Conservation (phyloP, 2,888 invertebrate species). For the Drosophila niveifrons region DNA sequence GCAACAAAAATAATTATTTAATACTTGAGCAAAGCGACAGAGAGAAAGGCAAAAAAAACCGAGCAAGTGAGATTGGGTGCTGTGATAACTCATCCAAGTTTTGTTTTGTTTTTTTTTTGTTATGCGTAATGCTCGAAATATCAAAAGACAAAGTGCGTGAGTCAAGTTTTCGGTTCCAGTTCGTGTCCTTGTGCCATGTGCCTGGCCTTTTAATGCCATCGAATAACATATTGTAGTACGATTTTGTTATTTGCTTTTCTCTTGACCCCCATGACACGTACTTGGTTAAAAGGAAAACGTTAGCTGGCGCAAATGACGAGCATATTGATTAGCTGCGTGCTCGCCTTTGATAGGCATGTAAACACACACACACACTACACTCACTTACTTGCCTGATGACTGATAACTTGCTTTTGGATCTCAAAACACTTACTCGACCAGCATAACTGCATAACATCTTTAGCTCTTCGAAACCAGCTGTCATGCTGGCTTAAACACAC, state of each 20-base stretch:
- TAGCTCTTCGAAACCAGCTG: constrained; percentile 30
- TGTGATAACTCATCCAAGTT: constrained; percentile 78
- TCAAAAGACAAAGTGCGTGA: constrained; percentile 50
- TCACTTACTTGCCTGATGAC: constrained; percentile 49
- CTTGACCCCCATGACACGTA: constrained; percentile 75
- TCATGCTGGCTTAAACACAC: constrained; percentile 50
- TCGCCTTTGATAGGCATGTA: constrained; percentile 64
- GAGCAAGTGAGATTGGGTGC: not conserved
- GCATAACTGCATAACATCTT: constrained; percentile 31
- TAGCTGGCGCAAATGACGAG: constrained; percentile 73
- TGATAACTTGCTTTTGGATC: constrained; percentile 75
- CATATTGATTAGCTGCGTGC: constrained; percentile 79
- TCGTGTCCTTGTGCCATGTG: constrained; percentile 36
- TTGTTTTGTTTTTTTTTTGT: no score
- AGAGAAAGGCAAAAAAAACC: not conserved
- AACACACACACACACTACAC: constrained; percentile 64
- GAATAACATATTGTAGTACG: constrained; percentile 40
- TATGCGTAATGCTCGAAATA: constrained; percentile 62
- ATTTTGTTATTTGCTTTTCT: constrained; percentile 38
- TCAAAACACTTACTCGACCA: constrained; percentile 62
- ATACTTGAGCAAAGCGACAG: constrained; percentile 25
- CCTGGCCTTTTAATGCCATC: constrained; percentile 41
- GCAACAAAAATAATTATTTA: constrained; percentile 72
- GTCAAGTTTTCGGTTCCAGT: constrained; percentile 13
- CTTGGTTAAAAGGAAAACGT: constrained; percentile 80